These are phyloP conservation scores for Erebia aethiops DNA, from an alignment of 2,888 invertebrate species.

Conservation along the genomic window DNA sequence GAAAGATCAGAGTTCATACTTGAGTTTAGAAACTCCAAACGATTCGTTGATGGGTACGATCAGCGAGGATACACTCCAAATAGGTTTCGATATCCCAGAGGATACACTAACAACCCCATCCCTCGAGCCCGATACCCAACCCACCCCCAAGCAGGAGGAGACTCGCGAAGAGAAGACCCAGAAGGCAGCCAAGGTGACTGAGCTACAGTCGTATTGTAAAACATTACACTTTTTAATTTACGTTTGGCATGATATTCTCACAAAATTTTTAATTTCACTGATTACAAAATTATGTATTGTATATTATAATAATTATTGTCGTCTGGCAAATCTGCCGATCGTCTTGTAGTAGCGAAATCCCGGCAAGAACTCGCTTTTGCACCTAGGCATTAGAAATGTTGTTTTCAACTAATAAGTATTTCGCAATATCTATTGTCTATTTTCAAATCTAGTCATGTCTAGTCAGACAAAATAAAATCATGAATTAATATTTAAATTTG, in stretches of 20 bases:
- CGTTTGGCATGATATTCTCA: conserved; percentile 82
- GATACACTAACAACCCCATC: conserved; percentile 79
- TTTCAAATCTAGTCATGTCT: conserved; percentile 72
- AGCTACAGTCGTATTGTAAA: conserved; percentile 79
- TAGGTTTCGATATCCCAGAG: conserved; percentile 64
- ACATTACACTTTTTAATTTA: conserved; percentile 75
- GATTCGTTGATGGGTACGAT: conserved; percentile 51
- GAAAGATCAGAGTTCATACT: conserved; percentile 91
- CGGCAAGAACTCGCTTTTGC: conserved; percentile 27
- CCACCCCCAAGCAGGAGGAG: conserved; percentile 74
- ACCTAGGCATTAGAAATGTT: conserved; percentile 47
- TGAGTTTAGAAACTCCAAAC: conserved; percentile 82
- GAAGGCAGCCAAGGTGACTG: conserved; percentile 79
- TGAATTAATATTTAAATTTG: conserved; percentile 47
- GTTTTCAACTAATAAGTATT: conserved; percentile 8
- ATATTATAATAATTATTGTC: conserved; percentile 53
- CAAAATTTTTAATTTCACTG: conserved; percentile 76
- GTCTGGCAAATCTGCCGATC: conserved; percentile 68
- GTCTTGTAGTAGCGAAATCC: conserved; percentile 71
- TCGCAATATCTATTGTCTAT: conserved; percentile 28
- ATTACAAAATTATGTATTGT: conserved; percentile 71
- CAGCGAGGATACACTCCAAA: conserved; percentile 49
- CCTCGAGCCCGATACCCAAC: conserved; percentile 69
- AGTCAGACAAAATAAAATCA: conserved; percentile 53
- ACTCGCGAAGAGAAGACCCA: conserved; percentile 53